These are phyloP conservation scores for Catostomus latipinnis DNA, from an alignment of 2,797 vertebrate species.

Conservation along the genomic window DNA sequence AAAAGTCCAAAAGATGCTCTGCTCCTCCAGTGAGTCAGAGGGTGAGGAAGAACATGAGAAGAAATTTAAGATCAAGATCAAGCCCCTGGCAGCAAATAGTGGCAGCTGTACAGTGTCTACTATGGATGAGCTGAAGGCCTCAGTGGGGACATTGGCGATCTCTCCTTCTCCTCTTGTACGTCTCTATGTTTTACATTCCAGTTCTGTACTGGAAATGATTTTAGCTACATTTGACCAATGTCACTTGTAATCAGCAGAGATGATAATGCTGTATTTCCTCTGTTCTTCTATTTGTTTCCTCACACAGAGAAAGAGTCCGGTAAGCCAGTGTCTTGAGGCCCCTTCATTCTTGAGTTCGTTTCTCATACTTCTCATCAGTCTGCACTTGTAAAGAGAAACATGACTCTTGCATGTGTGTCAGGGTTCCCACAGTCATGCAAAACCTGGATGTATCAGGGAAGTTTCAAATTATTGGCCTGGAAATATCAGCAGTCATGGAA, in stretches of 20 bases:
- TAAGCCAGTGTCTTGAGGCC: conserved; percentile 71
- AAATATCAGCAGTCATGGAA: too few species aligned
- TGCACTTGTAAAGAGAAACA: background rate
- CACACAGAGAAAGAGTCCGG: conserved; percentile 93
- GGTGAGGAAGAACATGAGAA: conserved; percentile 94
- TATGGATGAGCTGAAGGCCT: conserved; percentile 93
- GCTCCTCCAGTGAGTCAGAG: conserved; percentile 96
- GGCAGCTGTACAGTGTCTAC: conserved; percentile 84
- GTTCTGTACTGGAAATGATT: too few species aligned
- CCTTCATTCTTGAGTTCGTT: background rate
- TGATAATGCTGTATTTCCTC: background rate
- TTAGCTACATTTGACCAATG: too few species aligned
- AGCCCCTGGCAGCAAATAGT: conserved; percentile 88
- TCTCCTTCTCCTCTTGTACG: conserved; percentile 95
- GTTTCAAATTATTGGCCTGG: too few species aligned
- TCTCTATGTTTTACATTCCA: background rate
- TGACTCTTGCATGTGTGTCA: background rate
- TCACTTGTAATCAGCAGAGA: background rate
- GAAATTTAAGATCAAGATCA: conserved; percentile 97
- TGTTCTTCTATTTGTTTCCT: conserved; percentile 46
- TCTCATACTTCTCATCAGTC: conserved; percentile 20
- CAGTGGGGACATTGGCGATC: conserved; percentile 92
- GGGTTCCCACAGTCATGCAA: too few species aligned
- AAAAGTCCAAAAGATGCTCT: conserved; percentile 89
- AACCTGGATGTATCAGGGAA: too few species aligned